Base-by-base conservation (phyloP, 2,888 invertebrate species). In the Altica lythri region DNA sequence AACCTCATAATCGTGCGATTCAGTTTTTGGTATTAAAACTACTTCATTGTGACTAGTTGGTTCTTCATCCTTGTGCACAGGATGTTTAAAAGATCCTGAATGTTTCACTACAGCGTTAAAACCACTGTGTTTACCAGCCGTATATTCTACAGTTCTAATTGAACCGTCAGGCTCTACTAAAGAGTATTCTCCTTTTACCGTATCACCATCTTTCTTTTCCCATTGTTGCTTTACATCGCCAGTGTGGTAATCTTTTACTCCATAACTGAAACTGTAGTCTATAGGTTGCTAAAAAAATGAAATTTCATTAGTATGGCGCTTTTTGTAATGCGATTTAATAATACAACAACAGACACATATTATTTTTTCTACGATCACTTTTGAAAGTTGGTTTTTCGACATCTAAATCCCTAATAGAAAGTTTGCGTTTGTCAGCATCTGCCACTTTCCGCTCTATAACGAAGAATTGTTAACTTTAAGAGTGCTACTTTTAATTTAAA, bases 91-190 rank as follows among this genome's bases (percentile, higher is more conserved):
- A 4, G 80, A 71, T n/a, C 75, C 79, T 53, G 79, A 78, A 61
- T 78, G 81, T 61, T 81, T 83, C 2, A 83, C 81, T 8, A 80
- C 75, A 14, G 83, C 83, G 63, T 80, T 80, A 60, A 84, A 84
- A 18, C 83, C 83, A 42, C 75, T 77, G 44, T 80, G 77, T 6
- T 81, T 80, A 48, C 82, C 81, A 13, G 83, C 81, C 17, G 83
- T 81, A 69, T 84, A 85, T 63, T 84, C 80, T 17, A 85, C 84
- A 29, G 80, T 79, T 63, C 84, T 77, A 54, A 81, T 77, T 38
- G 82, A 79, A 40, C 87, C 86, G 67, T 86, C 86, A 27, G 86
- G 82, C 71, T 86, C 86, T 42, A 87, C 70, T 13, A 87, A 77
- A 64, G 86, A 86, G 70, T 88, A 88, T 69, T 82, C 82, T 67